Percentiles rank a stretch among this genome's conserved stretches.
phyloP scores from a whole-genome alignment of 2,888 invertebrate genomes.

The Machimus rusticus region DNA sequence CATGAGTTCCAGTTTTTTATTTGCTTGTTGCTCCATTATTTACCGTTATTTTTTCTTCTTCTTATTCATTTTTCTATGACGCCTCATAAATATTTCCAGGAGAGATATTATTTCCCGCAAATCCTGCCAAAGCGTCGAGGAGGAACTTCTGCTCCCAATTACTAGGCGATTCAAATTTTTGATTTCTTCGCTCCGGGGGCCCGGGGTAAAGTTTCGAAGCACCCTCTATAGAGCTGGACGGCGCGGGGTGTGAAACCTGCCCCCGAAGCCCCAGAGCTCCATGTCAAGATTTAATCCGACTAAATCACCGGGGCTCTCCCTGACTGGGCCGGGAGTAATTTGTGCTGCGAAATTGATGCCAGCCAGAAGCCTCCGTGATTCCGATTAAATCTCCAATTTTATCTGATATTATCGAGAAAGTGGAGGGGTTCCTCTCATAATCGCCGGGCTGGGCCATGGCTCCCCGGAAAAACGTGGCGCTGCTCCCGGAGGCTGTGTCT shows the following conservation, averaged over 20 bases:
- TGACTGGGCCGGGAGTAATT: neutral
- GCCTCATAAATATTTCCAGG: neutral
- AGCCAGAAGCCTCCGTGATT: neutral
- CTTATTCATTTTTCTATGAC: neutral
- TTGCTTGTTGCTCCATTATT: slow-evolving; percentile 17
- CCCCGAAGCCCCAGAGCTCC: neutral
- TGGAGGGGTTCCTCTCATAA: neutral
- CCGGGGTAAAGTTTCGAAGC: neutral
- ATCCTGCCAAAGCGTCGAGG: neutral
- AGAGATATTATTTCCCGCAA: neutral
- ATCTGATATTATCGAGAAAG: neutral
- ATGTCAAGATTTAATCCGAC: neutral
- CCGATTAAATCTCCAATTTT: slow-evolving; percentile 1
- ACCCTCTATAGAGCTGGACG: neutral
- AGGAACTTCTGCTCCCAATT: neutral
- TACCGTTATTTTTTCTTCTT: neutral
- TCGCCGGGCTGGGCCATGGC: neutral
- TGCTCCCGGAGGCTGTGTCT: neutral
- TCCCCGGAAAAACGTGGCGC: neutral
- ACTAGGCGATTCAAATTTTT: slow-evolving; percentile 1
- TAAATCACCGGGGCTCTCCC: neutral
- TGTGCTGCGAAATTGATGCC: neutral
- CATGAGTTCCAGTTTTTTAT: neutral
- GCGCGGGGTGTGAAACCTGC: neutral
- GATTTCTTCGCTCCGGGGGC: neutral